These are phyloP conservation scores for Pseudolaguvia tuberculata DNA, from an alignment of 2,113 vertebrate genomes.

Conservation along the genomic window DNA sequence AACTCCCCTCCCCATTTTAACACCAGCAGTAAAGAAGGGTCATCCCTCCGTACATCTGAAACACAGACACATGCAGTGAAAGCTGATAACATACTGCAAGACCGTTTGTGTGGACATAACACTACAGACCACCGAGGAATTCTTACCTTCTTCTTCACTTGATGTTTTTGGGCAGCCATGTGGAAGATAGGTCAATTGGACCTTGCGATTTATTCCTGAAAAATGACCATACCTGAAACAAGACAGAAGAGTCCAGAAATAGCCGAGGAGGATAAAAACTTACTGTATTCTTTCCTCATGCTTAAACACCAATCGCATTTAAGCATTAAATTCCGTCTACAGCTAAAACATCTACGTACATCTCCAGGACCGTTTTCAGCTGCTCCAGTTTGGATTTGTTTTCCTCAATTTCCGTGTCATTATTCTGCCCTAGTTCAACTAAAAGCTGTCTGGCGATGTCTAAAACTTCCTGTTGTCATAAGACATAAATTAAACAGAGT, in stretches of 20 bases:
- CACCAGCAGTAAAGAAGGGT: slow-evolving; percentile 82
- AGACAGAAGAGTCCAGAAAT: slow-evolving; percentile 7
- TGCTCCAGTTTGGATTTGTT: slow-evolving; percentile 89
- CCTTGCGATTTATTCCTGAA: slow-evolving; percentile 90
- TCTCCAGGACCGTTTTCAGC: slow-evolving; percentile 85
- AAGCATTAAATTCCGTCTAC: not conserved
- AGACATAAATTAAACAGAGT: slow-evolving; percentile 20
- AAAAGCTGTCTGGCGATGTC: slow-evolving; percentile 84
- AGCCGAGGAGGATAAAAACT: too few relatives aligned
- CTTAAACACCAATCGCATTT: not conserved
- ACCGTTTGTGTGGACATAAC: not conserved
- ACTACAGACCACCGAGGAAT: not conserved
- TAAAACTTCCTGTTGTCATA: slow-evolving; percentile 75
- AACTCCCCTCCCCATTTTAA: slow-evolving; percentile 88
- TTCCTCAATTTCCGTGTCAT: slow-evolving; percentile 88
- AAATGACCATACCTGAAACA: slow-evolving; percentile 83
- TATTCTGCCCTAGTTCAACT: slow-evolving; percentile 81
- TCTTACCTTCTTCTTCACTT: slow-evolving; percentile 84
- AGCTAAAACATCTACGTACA: slow-evolving; percentile 65
- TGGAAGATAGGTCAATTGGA: slow-evolving; percentile 87
- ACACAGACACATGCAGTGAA: slow-evolving; percentile 10
- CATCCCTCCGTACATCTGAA: slow-evolving; percentile 77
- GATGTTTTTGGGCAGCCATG: slow-evolving; percentile 87
- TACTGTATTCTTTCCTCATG: too few relatives aligned
- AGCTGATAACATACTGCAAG: not conserved